A percentile compares a stretch with the other conserved stretches of the same genome.
These are phyloP conservation scores for Ranitomeya variabilis DNA, from an alignment of 2,113 vertebrate genomes.

Conservation along the genomic window DNA sequence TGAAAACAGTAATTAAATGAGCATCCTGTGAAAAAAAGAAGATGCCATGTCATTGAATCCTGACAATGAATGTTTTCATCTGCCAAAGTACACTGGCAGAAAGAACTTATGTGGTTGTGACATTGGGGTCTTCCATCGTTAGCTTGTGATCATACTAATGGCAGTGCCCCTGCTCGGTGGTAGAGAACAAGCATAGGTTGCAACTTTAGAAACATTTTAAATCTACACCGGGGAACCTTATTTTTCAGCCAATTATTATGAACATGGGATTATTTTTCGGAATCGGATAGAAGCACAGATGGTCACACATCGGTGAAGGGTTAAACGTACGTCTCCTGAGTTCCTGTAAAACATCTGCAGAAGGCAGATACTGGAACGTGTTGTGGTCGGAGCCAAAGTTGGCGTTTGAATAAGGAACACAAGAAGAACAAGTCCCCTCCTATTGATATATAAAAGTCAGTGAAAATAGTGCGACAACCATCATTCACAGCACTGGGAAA, in stretches of 20 bases:
- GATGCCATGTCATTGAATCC: too few species aligned
- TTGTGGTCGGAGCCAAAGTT: constrained; percentile 36
- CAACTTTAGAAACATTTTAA: too few species aligned
- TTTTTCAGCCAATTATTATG: neutral
- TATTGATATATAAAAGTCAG: constrained; percentile 37
- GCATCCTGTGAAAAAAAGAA: too few species aligned
- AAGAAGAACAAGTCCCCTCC: constrained; percentile 7
- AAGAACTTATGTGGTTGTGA: too few species aligned
- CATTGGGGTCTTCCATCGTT: too few species aligned
- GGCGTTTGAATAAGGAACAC: constrained; percentile 13
- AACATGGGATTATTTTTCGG: neutral
- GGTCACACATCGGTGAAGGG: constrained; percentile 19
- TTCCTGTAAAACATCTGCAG: constrained; percentile 46
- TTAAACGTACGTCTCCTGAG: neutral
- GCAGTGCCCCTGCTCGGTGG: too few species aligned
- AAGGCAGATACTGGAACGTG: constrained; percentile 18
- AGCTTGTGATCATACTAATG: too few species aligned
- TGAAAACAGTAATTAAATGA: too few species aligned
- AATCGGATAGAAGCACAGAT: neutral
- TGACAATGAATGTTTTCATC: too few species aligned
- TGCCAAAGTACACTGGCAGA: too few species aligned
- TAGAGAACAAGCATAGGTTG: too few species aligned
- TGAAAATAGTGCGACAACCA: neutral
- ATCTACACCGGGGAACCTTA: too few species aligned
- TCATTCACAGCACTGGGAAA: neutral